Evolutionary conservation across 2,113 vertebrate genomes (phyloP).

Genomic region (Bubo scandiacus): DNA sequence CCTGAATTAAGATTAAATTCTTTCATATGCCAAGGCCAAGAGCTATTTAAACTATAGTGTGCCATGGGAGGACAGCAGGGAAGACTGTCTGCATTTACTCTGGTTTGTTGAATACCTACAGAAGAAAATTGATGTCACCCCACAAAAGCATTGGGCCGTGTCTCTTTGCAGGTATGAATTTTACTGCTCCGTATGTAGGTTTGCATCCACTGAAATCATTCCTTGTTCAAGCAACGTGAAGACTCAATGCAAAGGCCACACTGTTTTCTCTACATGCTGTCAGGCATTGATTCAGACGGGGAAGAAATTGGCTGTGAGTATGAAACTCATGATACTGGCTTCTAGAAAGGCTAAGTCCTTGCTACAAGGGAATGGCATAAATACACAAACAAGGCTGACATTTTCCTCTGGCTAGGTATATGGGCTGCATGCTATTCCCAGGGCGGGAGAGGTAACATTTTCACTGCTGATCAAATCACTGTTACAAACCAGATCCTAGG

Average conservation of each 20-base stretch:
- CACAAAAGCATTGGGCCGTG: neutral
- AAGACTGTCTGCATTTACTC: neutral
- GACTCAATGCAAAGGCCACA: neutral
- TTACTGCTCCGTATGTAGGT: neutral
- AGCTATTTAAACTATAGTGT: neutral
- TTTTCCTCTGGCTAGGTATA: neutral
- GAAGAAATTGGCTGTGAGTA: neutral
- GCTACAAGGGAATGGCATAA: neutral
- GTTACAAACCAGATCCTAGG: neutral
- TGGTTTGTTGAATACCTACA: neutral
- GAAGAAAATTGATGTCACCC: neutral
- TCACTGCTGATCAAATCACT: neutral
- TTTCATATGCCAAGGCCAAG: neutral
- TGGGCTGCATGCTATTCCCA: neutral
- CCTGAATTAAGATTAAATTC: slow-evolving; percentile 10
- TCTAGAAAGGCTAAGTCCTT: neutral
- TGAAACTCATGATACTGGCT: neutral
- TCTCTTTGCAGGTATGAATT: neutral
- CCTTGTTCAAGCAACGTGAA: neutral
- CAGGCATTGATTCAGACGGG: neutral
- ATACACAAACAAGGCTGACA: neutral
- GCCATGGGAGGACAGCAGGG: neutral
- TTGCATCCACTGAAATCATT: neutral
- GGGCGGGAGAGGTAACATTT: neutral
- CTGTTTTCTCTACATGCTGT: neutral